Evolutionary conservation across 2,888 invertebrate species (phyloP), one percentile per base, ranked within the genome.

Genomic region (Eristalinus sepulchralis): DNA sequence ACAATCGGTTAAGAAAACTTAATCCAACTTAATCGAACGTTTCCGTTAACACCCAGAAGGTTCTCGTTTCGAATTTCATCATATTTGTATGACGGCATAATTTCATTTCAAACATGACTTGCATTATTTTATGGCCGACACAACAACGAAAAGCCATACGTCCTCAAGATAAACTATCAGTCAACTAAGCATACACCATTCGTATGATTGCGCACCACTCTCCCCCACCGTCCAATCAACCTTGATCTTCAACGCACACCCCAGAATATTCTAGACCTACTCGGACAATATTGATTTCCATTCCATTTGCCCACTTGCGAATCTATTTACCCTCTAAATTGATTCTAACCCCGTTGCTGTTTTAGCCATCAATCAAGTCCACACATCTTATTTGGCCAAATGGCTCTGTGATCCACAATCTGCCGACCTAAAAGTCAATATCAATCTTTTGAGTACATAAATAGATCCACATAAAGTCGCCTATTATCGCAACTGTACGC

Each of bases 321-420:
- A 33, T 63, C 33, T 72, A 47, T 72, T 68, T 64, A 55, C 36
- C 64, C 39, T 17, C 17, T 17, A 57, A 71, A 68, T 70, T 71
- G 63, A 64, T 71, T 39, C 20, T 13, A 27, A 17, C 63, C n/a
- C 36, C 66, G 22, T 36, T 6, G 55, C 22, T 66, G 36, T 57
- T 55, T 53, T 53, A 53, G 27, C 22, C 34, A 20, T 31, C n/a
- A 34, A 22, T 11, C 34, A 20, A 67, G 20, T 67, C 53, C 34
- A 67, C 53, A 68, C 53, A 71, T 39, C 31, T 71, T 78, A 71
- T 78, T 78, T 78, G 64, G 57, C 33, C 57, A 64, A 71, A 57
- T 71, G 62, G n/a, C 33, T 68, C 27, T 31, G 31, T 31, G 34
- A 55, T 36, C 36, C 53, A 64, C 64, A 73, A 34, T 27, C 24